A percentile compares a stretch with the other conserved stretches of the same genome.
Evolutionary conservation across 2,888 invertebrate genomes (phyloP).

Genomic region (Cataglyphis albicans): DNA sequence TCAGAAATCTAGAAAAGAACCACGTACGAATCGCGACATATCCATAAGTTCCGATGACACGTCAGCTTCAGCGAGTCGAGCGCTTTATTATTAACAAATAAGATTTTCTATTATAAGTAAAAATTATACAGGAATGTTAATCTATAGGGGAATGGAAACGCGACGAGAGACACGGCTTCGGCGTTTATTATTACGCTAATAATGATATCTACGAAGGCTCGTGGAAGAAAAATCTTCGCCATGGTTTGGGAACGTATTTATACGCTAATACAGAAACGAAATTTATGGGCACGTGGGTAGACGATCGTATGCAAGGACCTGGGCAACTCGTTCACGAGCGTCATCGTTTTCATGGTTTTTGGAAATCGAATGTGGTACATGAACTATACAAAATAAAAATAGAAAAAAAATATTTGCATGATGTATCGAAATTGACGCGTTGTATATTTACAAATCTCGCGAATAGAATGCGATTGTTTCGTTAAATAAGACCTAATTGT

Average conservation of each 20-base stretch:
- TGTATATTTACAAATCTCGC: not conserved
- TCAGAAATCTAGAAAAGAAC: constrained; percentile 37
- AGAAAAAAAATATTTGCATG: not conserved
- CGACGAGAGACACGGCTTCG: constrained; percentile 91
- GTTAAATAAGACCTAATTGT: not conserved
- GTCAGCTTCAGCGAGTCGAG: not conserved
- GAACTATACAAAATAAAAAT: not conserved
- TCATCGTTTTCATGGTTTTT: constrained; percentile 91
- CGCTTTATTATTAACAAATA: not conserved
- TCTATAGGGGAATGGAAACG: constrained; percentile 89
- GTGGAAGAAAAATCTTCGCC: constrained; percentile 91
- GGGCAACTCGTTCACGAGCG: constrained; percentile 91
- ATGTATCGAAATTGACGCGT: not conserved
- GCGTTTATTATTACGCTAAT: constrained; percentile 91
- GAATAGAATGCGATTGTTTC: not conserved
- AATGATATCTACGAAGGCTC: constrained; percentile 93
- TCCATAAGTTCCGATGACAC: not conserved
- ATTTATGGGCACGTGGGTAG: constrained; percentile 92
- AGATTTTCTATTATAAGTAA: not conserved
- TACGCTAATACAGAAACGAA: constrained; percentile 88
- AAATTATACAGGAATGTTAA: not conserved
- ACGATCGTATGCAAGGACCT: constrained; percentile 91
- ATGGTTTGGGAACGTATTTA: constrained; percentile 93
- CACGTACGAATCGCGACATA: not conserved
- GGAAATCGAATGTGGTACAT: constrained; percentile 86